These are phyloP conservation scores for Neotoxoptera formosana DNA, from an alignment of 1,140 invertebrate species.

Conservation along the genomic window DNA sequence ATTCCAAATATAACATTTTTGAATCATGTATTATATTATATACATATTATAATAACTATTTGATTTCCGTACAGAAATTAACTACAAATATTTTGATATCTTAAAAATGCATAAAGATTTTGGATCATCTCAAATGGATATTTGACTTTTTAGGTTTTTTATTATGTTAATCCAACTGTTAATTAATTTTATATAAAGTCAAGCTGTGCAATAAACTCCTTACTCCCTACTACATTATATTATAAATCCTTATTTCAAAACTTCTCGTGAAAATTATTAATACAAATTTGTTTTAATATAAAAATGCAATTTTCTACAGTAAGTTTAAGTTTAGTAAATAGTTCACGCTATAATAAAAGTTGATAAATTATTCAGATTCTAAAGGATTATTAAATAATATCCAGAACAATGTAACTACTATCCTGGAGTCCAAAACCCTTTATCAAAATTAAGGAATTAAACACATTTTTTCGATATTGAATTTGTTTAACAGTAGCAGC, in stretches of 20 bases:
- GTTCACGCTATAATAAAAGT: background rate
- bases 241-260: background rate
- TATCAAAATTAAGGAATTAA: background rate
- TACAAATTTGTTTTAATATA: background rate
- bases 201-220: background rate
- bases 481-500: background rate
- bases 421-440: background rate
- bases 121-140: background rate
- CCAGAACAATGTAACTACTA: background rate
- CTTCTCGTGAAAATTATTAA: background rate
- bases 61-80: background rate
- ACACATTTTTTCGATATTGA: background rate
- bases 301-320: background rate
- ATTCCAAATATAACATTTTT: background rate
- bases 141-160: background rate
- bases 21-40: background rate
- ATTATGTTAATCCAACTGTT: background rate
- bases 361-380: background rate
- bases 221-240: background rate
- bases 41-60: background rate
- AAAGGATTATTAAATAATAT: background rate
- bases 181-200: constrained; percentile 1
- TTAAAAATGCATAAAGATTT: background rate
- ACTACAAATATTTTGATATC: background rate
- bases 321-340: background rate